phyloP scores from a whole-genome alignment of 2,797 vertebrate species.

The Pseudochirops cupreus region DNA sequence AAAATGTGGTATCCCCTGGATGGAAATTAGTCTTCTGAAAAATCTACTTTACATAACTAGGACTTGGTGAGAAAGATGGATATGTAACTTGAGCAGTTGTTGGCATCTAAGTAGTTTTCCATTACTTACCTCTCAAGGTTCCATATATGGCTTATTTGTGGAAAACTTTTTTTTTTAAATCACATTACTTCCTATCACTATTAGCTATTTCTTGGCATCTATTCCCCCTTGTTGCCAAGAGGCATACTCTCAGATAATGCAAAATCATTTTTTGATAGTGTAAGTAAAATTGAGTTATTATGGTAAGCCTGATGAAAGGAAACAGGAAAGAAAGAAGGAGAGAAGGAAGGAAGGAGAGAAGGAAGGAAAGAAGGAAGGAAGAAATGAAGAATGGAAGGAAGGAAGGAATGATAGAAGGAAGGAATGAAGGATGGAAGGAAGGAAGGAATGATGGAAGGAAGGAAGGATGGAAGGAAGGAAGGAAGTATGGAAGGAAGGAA shows the following conservation, averaged over 20 bases:
- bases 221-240: background rate
- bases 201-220: background rate
- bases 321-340: too few species aligned
- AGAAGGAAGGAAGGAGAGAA: too few species aligned
- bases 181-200: conserved; percentile 2
- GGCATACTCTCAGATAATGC: background rate
- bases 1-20: background rate
- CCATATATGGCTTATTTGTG: background rate
- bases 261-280: background rate
- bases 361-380: too few species aligned
- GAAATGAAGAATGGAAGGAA: too few species aligned
- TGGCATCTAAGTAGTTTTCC: conserved; percentile 4
- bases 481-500: too few species aligned
- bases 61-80: background rate
- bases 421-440: too few species aligned
- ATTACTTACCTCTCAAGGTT: conserved; percentile 13
- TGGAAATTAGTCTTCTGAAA: background rate
- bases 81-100: background rate
- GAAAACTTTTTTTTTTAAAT: background rate
- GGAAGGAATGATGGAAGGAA: too few species aligned
- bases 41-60: background rate
- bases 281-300: too few species aligned
- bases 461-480: too few species aligned
- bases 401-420: too few species aligned
- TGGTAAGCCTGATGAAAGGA: too few species aligned